Base-by-base conservation (phyloP, 2,888 invertebrate species). In the Mystacides longicornis region DNA sequence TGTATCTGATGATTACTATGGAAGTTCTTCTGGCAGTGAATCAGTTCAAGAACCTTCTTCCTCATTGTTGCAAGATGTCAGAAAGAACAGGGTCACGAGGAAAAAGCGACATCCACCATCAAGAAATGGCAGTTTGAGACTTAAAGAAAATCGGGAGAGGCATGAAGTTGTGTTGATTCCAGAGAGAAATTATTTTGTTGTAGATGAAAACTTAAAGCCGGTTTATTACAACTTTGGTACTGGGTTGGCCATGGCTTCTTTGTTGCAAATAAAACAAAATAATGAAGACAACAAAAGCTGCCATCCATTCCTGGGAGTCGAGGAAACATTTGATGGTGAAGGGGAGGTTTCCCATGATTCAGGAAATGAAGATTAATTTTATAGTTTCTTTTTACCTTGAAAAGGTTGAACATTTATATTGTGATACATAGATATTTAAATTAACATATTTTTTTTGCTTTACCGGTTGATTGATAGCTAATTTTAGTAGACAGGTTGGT, bases 291-390 rank as follows among this genome's bases (percentile, higher is more conserved):
- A 64, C 27, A 3, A 14, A 7, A 62, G 63, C 0, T 67, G 65
- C 22, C 63, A 70, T 14, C 65, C 68, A 0, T 66, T 65, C 60
- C 67, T 72, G 65, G 67, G 64, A 0, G 64, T 66, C 1, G 77
- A 77, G 54, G 75, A 76, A 22, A 71, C 75, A 0, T 77, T 75
- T 63, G 66, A 69, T n/a, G 77, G 75, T 0, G 71, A 74, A 27
- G 77, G 77, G 0, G 75, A 77, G 49, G 74, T 76, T 0, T 75
- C 75, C 0, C 64, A 68, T n/a, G 77, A 77, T 49, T 77, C 76
- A 59, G 77, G 77, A 0, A 73, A 77, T 55, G 76, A 77, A 55
- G 52, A 54, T 33, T 57, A 51, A 49, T 14, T 43, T 31, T 31
- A 31, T 3, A 45, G 14, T 19, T 21, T 19, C 18, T 45, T n/a